Percentiles rank a stretch among this genome's conserved stretches.
Conservation (phyloP, 2,888 invertebrate species). For the Lycaena phlaeas region DNA sequence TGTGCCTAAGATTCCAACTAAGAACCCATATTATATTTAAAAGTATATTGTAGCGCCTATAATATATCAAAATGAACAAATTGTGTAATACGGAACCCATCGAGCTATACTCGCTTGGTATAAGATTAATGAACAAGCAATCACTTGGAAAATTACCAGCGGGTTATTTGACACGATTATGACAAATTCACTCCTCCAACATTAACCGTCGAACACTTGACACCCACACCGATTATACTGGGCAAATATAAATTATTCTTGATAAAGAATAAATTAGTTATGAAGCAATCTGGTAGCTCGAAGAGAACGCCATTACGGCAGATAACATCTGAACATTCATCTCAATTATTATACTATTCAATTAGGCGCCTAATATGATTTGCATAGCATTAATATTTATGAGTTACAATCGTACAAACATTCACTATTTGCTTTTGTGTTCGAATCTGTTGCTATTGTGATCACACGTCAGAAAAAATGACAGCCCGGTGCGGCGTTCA, state of each 20-base stretch:
- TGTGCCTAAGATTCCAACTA: no score
- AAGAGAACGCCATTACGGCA: neutral
- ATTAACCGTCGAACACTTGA: conserved; percentile 26
- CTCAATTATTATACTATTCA: conserved; percentile 3
- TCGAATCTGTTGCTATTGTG: no score
- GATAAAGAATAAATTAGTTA: neutral
- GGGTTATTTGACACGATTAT: conserved; percentile 16
- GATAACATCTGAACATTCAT: conserved; percentile 2
- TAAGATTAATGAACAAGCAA: no score
- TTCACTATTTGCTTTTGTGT: no score
- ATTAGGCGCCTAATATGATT: conserved; percentile 4
- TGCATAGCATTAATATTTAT: conserved; percentile 5
- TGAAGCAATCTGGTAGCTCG: neutral
- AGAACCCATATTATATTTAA: no score
- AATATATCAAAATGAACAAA: no score
- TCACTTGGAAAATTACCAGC: no score
- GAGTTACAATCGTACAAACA: neutral
- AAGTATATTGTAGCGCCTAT: no score
- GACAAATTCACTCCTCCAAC: conserved; percentile 20
- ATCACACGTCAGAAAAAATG: no score
- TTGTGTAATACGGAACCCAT: no score
- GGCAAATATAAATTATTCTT: conserved; percentile 14
- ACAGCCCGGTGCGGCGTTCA: no score
- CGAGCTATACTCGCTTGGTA: no score
- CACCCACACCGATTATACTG: conserved; percentile 25